These are phyloP conservation scores for Cottus gobio DNA, from an alignment of 2,113 vertebrate genomes.

Conservation along the genomic window DNA sequence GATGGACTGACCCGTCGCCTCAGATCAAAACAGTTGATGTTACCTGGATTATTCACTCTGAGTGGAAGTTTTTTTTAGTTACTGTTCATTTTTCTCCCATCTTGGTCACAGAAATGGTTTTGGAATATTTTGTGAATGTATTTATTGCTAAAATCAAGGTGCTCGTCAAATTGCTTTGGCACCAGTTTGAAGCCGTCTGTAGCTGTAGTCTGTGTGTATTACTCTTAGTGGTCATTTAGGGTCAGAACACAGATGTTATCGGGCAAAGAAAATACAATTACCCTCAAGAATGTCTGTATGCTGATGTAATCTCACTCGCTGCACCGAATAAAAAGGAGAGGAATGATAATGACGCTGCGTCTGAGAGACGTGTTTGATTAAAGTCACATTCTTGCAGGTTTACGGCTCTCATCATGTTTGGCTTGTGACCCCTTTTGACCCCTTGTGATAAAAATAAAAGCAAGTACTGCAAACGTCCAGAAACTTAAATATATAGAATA, in stretches of 20 bases:
- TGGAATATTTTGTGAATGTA: constrained; percentile 61
- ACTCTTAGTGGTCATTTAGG: constrained; percentile 23
- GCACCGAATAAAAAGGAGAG: constrained; percentile 64
- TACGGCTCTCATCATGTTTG: not conserved
- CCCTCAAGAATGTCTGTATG: constrained; percentile 30
- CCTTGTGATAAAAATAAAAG: not conserved
- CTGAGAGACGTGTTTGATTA: not conserved
- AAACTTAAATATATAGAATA: not conserved
- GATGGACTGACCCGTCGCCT: not conserved
- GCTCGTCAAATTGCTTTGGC: constrained; percentile 26
- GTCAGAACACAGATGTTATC: not conserved
- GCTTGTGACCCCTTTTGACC: not conserved
- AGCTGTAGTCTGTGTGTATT: constrained; percentile 29
- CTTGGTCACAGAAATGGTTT: not conserved
- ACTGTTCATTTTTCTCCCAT: not conserved
- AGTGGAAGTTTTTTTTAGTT: not conserved
- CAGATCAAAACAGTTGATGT: not conserved
- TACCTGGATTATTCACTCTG: not conserved
- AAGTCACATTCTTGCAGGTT: not conserved
- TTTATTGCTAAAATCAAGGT: constrained; percentile 66
- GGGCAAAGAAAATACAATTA: constrained; percentile 19
- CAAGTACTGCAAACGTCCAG: not conserved
- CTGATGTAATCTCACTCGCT: constrained; percentile 53
- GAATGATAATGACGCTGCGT: not conserved
- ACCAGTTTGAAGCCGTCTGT: constrained; percentile 12